Evolutionary conservation across 2,888 invertebrate species (phyloP).

Genomic region (Parascotia fuliginaria): DNA sequence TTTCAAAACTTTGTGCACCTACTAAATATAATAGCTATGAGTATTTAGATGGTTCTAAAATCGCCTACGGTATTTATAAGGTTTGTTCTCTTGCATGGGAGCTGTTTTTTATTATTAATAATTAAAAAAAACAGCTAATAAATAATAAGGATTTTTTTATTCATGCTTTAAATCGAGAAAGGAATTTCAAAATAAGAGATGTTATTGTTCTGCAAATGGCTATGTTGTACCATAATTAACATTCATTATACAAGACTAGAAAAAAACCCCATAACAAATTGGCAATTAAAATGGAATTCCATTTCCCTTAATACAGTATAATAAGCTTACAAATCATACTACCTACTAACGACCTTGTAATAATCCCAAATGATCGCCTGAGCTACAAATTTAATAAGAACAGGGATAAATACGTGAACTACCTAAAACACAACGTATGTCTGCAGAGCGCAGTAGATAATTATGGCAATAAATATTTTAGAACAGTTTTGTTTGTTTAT

Average conservation of each 20-base stretch:
- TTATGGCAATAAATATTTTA: constrained; percentile 4
- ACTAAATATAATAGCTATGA: too few species aligned
- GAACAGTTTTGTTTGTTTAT: background rate
- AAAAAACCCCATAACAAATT: constrained; percentile 16
- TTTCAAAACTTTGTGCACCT: too few species aligned
- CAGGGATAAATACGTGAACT: constrained; percentile 1
- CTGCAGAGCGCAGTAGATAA: background rate
- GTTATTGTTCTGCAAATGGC: background rate
- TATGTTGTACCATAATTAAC: background rate
- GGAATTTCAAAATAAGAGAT: background rate
- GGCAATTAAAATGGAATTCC: constrained; percentile 20
- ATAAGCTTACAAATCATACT: constrained; percentile 16
- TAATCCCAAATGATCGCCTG: constrained; percentile 6
- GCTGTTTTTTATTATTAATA: too few species aligned
- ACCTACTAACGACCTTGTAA: constrained; percentile 8
- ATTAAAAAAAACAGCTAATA: too few species aligned
- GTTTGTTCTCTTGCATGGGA: too few species aligned
- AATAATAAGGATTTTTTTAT: too few species aligned
- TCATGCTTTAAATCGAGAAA: background rate
- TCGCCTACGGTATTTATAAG: too few species aligned
- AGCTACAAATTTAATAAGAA: too few species aligned
- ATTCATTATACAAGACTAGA: constrained; percentile 1
- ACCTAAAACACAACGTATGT: background rate
- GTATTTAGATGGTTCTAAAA: too few species aligned
- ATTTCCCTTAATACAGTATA: constrained; percentile 10